A percentile compares a stretch with the other conserved stretches of the same genome.
Evolutionary conservation across 2,888 invertebrate species (phyloP).

Genomic region (Macrophya alboannulata): DNA sequence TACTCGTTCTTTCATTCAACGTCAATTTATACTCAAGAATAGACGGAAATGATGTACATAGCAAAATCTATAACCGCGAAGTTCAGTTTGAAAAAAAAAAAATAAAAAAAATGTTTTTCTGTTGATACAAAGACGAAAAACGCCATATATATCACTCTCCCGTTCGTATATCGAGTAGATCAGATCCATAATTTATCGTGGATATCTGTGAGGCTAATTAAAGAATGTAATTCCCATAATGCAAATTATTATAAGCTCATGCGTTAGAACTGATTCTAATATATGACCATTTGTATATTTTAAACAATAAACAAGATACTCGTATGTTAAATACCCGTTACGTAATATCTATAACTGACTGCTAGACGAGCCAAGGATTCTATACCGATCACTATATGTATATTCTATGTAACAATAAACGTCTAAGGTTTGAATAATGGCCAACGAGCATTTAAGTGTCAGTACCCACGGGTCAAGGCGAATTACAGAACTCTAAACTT

Average conservation of each 20-base stretch:
- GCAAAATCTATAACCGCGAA: neutral
- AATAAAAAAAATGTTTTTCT: neutral
- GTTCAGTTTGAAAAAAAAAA: neutral
- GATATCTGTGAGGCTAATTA: neutral
- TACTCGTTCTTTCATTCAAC: neutral
- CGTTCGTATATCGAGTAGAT: neutral
- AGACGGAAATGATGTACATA: neutral
- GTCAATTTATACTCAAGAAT: neutral
- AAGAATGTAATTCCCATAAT: neutral
- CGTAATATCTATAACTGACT: neutral
- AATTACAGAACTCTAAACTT: constrained; percentile 17
- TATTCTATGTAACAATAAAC: neutral
- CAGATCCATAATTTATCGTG: too few relatives aligned
- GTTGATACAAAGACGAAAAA: too few relatives aligned
- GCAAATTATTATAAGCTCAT: constrained; percentile 9
- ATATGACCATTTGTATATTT: neutral
- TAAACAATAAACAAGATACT: neutral
- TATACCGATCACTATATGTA: constrained; percentile 7
- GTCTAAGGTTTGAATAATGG: constrained; percentile 19
- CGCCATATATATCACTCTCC: neutral
- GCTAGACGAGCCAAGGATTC: neutral
- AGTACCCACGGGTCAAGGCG: constrained; percentile 26
- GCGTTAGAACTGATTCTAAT: neutral
- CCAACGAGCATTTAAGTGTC: constrained; percentile 33
- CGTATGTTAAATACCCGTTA: neutral